These are phyloP conservation scores for Melolontha melolontha DNA, from an alignment of 2,888 invertebrate species.

Conservation along the genomic window DNA sequence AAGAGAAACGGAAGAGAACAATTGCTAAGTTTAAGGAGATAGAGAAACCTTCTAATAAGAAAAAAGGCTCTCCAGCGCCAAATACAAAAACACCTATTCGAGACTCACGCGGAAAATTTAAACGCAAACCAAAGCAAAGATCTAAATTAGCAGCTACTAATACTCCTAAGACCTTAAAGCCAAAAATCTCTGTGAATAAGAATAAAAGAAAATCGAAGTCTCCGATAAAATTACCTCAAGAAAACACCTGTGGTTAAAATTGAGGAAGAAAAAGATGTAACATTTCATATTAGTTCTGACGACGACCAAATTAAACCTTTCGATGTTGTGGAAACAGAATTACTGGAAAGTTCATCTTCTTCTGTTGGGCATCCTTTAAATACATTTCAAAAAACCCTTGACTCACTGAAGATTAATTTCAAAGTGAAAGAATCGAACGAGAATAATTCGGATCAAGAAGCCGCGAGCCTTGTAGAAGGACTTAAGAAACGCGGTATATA, in stretches of 20 bases:
- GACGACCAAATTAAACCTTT: constrained; percentile 48
- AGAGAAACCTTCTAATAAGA: constrained; percentile 29
- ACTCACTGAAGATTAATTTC: constrained; percentile 8
- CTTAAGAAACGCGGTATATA: constrained; percentile 61
- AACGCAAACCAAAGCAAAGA: constrained; percentile 12
- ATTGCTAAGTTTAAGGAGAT: constrained; percentile 51
- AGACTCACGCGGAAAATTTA: constrained; percentile 3
- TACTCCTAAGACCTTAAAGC: constrained; percentile 7
- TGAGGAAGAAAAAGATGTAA: constrained; percentile 38
- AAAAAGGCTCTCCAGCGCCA: constrained; percentile 16
- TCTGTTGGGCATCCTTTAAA: constrained; percentile 14
- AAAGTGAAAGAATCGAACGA: constrained; percentile 24
- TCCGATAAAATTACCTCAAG: constrained; percentile 16
- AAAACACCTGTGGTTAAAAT: not conserved
- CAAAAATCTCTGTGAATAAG: not conserved
- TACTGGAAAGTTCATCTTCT: constrained; percentile 42
- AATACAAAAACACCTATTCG: not conserved
- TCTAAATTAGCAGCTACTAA: constrained; percentile 31
- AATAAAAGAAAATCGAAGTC: constrained; percentile 33
- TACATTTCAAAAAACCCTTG: constrained; percentile 29
- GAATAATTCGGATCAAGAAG: constrained; percentile 50
- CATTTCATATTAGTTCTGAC: constrained; percentile 52
- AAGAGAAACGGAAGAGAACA: constrained; percentile 56
- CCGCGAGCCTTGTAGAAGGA: constrained; percentile 56
- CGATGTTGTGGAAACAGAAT: constrained; percentile 46